Evolutionary conservation across 2,113 vertebrate species (phyloP), one percentile per base, ranked within the genome.

Genomic region (Pygoscelis antarcticus): DNA sequence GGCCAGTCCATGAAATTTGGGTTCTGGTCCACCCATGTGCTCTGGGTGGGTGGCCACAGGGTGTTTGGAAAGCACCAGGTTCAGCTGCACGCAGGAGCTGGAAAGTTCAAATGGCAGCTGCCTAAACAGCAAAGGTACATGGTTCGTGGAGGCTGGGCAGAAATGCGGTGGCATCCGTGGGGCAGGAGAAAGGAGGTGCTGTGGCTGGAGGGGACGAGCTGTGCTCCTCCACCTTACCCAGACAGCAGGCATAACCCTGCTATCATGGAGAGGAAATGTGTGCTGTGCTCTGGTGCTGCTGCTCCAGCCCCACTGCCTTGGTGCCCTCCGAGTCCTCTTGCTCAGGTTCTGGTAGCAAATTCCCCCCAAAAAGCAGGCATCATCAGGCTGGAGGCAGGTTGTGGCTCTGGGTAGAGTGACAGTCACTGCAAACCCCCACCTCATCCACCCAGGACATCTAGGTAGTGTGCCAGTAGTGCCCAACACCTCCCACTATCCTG

Each of bases 181-280:
- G 61, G 60, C 68, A 87, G 58, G 25, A 89, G 68, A 60, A 65
- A 25, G 40, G 44, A 84, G 52, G 7, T 57, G n/a, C 78, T 17
- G 27, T 34, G 68, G 42, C 42, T 70, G 51, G 10, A 66, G 27
- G 54, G n/a, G 51, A 84, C 11, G 6, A 46, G 42, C 25, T 75
- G 44, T 22, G 51, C 40, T 70, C 36, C 32, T 86, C 54, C 61
- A 72, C 68, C 49, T 77, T 8, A 22, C n/a, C 25, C 60, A 40
- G n/a, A 15, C 58, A 54, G 4, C 27, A 60, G 51, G 10, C 16
- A 40, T 15, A 22, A 58, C 55, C 40, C 20, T 58, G 30, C 44
- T 71, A 1, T 29, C 12, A 11, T 2, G 34, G 21, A 49, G 22
- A 32, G 42, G 15, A 85, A 40, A 19, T 0, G 1, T n/a, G 42